Conservation (phyloP, 2,888 invertebrate species). For the Leucoma salicis region DNA sequence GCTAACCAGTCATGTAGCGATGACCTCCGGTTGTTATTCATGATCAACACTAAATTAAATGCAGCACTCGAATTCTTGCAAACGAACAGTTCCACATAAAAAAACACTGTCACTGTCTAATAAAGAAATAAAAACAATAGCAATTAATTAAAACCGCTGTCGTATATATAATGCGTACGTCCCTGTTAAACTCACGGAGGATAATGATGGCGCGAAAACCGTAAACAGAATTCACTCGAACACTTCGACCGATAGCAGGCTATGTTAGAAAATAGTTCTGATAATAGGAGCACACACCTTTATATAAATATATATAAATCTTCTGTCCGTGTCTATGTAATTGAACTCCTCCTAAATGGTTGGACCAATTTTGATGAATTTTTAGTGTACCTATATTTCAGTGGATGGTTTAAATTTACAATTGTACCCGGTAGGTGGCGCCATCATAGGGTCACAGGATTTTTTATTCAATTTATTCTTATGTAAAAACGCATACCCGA, state of each 20-base stretch:
- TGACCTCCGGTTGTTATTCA: slow-evolving; percentile 42
- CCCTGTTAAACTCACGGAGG: slow-evolving; percentile 62
- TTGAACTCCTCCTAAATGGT: no score
- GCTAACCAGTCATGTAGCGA: slow-evolving; percentile 56
- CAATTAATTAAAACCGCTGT: slow-evolving; percentile 31
- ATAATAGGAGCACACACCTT: slow-evolving; percentile 59
- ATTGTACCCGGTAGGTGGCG: no score
- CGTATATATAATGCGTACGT: slow-evolving; percentile 54
- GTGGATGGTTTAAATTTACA: no score
- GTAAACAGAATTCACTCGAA: slow-evolving; percentile 29
- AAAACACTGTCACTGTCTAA: slow-evolving; percentile 12
- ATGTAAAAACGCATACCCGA: no score
- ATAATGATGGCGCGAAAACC: slow-evolving; percentile 68
- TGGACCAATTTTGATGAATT: no score
- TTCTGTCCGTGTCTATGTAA: no score
- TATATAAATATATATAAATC: no score
- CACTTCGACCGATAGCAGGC: slow-evolving; percentile 54
- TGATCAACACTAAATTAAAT: slow-evolving; percentile 11
- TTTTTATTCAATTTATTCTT: no score
- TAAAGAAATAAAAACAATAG: slow-evolving; percentile 18
- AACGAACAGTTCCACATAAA: background rate
- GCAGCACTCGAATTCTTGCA: background rate
- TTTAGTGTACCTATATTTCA: no score
- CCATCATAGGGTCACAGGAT: no score
- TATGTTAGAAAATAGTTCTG: slow-evolving; percentile 57